Conservation (phyloP, 2,113 vertebrate genomes). For the Patagioenas fasciata region DNA sequence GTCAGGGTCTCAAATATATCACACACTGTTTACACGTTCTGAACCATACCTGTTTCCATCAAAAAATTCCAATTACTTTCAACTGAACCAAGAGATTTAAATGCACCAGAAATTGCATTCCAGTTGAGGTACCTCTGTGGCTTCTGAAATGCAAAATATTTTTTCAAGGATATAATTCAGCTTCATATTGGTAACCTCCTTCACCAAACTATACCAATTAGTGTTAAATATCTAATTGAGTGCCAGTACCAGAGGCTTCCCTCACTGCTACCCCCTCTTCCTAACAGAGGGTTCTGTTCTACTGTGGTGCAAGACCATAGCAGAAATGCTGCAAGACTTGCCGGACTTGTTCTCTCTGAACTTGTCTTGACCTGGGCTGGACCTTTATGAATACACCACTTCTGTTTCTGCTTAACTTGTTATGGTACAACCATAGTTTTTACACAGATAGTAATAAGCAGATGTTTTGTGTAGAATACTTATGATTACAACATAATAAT, state of each 20-base stretch:
- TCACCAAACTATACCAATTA: not conserved
- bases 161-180: not conserved
- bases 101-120: not conserved
- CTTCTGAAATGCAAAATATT: not conserved
- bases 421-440: not conserved
- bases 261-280: not conserved
- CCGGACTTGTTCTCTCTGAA: not conserved
- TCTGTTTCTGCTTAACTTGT: not conserved
- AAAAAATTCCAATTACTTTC: not conserved
- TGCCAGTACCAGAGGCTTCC: not conserved
- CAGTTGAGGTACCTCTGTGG: not conserved
- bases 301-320: not conserved
- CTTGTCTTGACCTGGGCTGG: not conserved
- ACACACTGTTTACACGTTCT: not conserved
- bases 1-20: rapidly evolving
- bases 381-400: not conserved
- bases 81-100: not conserved
- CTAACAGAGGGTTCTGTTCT: not conserved
- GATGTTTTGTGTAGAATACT: not conserved
- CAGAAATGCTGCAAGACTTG: not conserved
- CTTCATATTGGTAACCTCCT: not conserved
- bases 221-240: not conserved
- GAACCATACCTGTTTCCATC: not conserved
- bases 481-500: not conserved
- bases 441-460: not conserved